phyloP scores from a whole-genome alignment of 2,113 vertebrate genomes.

The Irena cyanogastra region DNA sequence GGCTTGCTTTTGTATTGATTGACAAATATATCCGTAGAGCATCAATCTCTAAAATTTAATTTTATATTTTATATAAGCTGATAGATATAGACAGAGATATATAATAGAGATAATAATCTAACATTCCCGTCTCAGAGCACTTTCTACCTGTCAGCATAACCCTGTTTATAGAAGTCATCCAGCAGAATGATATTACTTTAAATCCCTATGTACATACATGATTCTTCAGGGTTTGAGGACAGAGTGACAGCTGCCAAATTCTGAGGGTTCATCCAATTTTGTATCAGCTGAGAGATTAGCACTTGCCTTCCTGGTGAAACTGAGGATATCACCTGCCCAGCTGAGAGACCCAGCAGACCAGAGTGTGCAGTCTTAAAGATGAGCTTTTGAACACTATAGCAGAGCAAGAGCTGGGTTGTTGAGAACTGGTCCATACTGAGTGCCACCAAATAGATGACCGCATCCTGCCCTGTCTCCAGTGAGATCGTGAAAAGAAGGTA shows the following conservation, averaged over 20 bases:
- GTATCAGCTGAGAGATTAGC: background rate
- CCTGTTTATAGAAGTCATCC: background rate
- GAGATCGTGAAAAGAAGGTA: background rate
- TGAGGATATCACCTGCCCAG: rapidly evolving
- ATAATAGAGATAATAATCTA: background rate
- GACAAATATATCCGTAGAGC: background rate
- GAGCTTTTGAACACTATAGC: background rate
- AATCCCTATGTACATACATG: background rate
- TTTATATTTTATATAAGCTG: background rate
- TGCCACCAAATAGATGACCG: background rate
- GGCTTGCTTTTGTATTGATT: background rate
- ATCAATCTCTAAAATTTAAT: background rate
- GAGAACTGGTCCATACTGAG: background rate
- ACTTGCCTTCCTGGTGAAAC: background rate
- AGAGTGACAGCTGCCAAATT: background rate
- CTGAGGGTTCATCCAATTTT: background rate
- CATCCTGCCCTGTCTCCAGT: background rate
- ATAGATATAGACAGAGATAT: background rate
- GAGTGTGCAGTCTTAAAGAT: background rate
- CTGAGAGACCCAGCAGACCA: background rate
- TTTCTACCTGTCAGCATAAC: background rate
- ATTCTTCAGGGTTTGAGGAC: background rate
- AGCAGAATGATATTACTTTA: background rate
- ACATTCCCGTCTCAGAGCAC: background rate
- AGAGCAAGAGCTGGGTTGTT: background rate